Evolutionary conservation across 1,140 invertebrate genomes (phyloP).

Genomic region (Hyles vespertilio): DNA sequence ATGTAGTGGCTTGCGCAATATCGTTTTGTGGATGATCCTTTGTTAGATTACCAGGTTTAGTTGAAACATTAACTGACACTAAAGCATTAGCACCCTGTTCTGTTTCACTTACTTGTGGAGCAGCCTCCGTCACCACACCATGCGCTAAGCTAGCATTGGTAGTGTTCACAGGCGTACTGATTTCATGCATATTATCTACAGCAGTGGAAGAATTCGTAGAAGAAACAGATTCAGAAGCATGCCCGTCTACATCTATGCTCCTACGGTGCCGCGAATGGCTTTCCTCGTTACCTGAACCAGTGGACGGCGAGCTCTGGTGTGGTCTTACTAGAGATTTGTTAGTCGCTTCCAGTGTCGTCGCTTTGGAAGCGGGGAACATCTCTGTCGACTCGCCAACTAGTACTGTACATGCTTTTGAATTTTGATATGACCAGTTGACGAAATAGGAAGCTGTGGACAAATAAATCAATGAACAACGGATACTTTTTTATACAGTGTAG

Average conservation of each 20-base stretch:
- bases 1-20: too few relatives aligned
- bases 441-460: constrained; percentile 83
- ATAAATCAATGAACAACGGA: not conserved
- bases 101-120: constrained; percentile 31
- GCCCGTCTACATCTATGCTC: constrained; percentile 76
- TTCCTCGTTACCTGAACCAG: constrained; percentile 78
- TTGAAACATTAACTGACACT: constrained; percentile 35
- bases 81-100: constrained; percentile 45
- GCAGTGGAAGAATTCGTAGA: constrained; percentile 60
- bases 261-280: constrained; percentile 78
- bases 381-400: constrained; percentile 85
- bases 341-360: constrained; percentile 76
- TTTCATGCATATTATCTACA: constrained; percentile 68
- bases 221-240: constrained; percentile 74
- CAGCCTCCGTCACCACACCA: constrained; percentile 52
- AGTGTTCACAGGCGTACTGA: constrained; percentile 60
- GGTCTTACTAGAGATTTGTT: constrained; percentile 79
- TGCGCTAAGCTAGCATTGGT: constrained; percentile 59
- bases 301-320: constrained; percentile 65
- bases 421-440: constrained; percentile 88
- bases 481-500: too few relatives aligned
- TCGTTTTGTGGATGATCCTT: not conserved
- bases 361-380: constrained; percentile 79
- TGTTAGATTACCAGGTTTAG: constrained; percentile 40
- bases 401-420: constrained; percentile 86